Base-by-base conservation (phyloP, 2,113 vertebrate species). In the Stigmatopora argus region DNA sequence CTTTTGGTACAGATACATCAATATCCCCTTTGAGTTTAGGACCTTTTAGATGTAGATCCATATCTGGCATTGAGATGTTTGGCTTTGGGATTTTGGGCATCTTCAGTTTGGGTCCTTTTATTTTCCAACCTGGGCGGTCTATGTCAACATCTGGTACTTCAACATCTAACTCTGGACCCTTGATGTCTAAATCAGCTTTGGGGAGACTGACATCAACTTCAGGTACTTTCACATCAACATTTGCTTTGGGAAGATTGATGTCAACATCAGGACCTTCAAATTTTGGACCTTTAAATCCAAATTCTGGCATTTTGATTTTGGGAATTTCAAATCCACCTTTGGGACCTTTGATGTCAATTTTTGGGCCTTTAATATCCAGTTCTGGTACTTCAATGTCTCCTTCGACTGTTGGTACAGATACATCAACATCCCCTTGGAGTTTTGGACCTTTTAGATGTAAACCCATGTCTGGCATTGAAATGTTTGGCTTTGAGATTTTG, bases 381-480 rank as follows among this genome's bases (percentile, higher is more conserved):
- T 44, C 7, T 6, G 64, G 56, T 18, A 12, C 17, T 1, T 60
- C 70, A 2, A 11, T 38, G 1, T 21, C 14, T 58, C n/a, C 57
- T 0, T 65, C 21, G 0, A 71, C 12, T 6, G 62, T 68, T 31
- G 23, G 65, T 23, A 0, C n/a, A 14, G 65, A 73, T 1, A 67
- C 5, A 63, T 67, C 48, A 6, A 64, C 13, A 15, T 56, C 51
- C 10, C 65, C 65, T 63, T 72, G 62, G 2, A 63, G 0, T 11
- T 49, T 59, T 0, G 61, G 46, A 5, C 66, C 55, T 38, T 64
- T 64, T 13, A 68, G 2, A 46, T 60, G 23, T 3, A 67, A 23
- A 44, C 63, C 90, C 0, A 92, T 75, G 18, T 41, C 64, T 47
- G 26, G 26, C 26, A 31, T 31, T 31, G 26, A 31, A 3, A 31